Conservation (phyloP, 2,888 invertebrate genomes). For the Rotaria socialis region DNA sequence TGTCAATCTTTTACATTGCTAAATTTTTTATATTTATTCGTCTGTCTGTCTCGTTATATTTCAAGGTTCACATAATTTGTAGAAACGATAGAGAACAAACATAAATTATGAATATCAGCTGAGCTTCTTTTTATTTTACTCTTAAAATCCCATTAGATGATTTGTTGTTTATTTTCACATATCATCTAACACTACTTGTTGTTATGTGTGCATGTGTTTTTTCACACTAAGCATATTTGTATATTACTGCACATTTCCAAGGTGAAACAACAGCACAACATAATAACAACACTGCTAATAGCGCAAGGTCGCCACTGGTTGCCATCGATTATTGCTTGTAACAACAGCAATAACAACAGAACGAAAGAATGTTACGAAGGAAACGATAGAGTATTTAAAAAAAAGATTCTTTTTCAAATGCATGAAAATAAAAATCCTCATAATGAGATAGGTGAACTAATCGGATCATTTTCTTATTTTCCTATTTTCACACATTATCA, state of each 20-base stretch:
- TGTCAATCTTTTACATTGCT: neutral
- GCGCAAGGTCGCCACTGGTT: neutral
- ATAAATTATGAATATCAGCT: neutral
- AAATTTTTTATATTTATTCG: neutral
- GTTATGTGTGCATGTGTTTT: neutral
- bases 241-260: neutral
- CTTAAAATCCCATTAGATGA: neutral
- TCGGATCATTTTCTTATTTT: too few species aligned
- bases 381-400: neutral
- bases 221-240: neutral
- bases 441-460: neutral
- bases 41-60: neutral
- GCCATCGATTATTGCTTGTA: neutral
- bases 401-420: neutral
- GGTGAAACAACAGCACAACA: conserved; percentile 13
- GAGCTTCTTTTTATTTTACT: neutral
- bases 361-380: neutral
- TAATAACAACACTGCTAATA: neutral
- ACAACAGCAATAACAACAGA: neutral
- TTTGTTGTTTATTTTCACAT: neutral
- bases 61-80: neutral
- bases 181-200: neutral
- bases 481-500: too few species aligned
- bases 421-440: neutral
- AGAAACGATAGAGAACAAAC: neutral